These are phyloP conservation scores for Deilephila porcellus DNA, from an alignment of 2,888 invertebrate genomes.

Conservation along the genomic window DNA sequence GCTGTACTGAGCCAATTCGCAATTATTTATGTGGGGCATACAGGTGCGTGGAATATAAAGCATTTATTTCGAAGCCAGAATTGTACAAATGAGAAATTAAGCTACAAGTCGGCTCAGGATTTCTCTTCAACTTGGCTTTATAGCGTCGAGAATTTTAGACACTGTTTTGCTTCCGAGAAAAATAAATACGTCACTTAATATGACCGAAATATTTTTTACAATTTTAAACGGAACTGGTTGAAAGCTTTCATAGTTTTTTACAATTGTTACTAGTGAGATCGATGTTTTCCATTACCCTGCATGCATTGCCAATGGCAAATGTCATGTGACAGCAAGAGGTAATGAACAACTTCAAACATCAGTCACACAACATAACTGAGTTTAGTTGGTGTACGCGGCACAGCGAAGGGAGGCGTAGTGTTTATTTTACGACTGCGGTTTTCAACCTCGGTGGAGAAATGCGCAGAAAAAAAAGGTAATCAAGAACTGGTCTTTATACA, in stretches of 20 bases:
- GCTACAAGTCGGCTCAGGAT: conserved; percentile 37
- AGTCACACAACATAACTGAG: background rate
- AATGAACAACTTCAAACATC: conserved; percentile 5
- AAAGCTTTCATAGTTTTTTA: background rate
- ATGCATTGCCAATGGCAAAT: background rate
- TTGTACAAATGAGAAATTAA: conserved; percentile 46
- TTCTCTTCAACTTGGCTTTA: conserved; percentile 34
- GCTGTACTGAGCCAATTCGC: conserved; percentile 37
- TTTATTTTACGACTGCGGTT: conserved; percentile 17
- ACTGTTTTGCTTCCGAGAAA: conserved; percentile 32
- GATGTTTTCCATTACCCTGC: background rate
- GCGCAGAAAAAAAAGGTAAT: conserved; percentile 7
- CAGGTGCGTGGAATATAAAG: conserved; percentile 51
- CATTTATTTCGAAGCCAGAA: conserved; percentile 43
- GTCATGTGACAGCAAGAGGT: background rate
- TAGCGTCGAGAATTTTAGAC: conserved; percentile 38
- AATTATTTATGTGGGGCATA: conserved; percentile 49
- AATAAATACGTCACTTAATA: conserved; percentile 4
- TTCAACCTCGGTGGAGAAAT: background rate
- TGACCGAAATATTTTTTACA: conserved; percentile 5
- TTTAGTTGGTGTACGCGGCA: conserved; percentile 8
- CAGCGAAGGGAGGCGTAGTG: background rate
- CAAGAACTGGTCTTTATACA: background rate
- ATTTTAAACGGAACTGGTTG: conserved; percentile 7
- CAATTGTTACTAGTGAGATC: background rate